phyloP scores from a whole-genome alignment of 2,888 invertebrate genomes.

The Drosophila setosimentum region DNA sequence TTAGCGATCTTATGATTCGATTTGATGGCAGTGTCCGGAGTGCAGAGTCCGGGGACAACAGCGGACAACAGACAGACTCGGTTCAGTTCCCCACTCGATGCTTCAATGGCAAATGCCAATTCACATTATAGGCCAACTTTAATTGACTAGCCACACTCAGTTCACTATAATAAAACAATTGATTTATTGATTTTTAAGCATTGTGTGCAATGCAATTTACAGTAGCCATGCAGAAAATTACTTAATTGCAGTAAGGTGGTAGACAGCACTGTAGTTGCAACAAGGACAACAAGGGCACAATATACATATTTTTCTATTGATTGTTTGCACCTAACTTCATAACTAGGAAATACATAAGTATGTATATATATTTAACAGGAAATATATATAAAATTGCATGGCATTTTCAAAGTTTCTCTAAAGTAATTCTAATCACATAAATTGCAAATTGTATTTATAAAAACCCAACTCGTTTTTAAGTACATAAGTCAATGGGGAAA shows the following conservation, averaged over 20 bases:
- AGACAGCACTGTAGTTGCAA: background rate
- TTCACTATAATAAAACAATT: conserved; percentile 10
- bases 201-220: background rate
- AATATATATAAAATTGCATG: background rate
- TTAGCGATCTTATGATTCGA: conserved; percentile 46
- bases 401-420: background rate
- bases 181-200: conserved; percentile 8
- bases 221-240: background rate
- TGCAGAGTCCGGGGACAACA: background rate
- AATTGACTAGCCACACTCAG: conserved; percentile 43
- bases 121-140: conserved; percentile 4
- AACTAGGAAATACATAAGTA: background rate
- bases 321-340: background rate
- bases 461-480: too few species aligned
- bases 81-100: conserved; percentile 2
- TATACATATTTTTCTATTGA: background rate
- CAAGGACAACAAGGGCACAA: background rate
- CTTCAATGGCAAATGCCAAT: conserved; percentile 11
- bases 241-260: background rate
- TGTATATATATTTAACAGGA: background rate
- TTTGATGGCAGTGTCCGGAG: conserved; percentile 26
- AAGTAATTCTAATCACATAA: background rate
- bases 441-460: background rate
- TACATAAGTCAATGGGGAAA: too few species aligned
- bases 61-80: background rate